Evolutionary conservation across 1,140 invertebrate species (phyloP).

Genomic region (Plectus sambesii): DNA sequence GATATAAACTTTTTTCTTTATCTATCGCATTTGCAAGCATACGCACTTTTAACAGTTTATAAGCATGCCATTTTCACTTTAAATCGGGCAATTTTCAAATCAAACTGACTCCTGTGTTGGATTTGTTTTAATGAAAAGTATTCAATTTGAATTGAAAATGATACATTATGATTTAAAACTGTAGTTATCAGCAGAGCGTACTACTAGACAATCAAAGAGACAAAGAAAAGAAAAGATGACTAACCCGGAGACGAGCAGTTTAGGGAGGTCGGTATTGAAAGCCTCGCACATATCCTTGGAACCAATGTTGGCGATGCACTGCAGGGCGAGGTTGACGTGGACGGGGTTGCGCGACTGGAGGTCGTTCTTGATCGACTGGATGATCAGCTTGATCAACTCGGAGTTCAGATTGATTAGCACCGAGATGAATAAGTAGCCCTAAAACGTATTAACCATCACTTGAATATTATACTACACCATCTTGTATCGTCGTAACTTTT

Average conservation of each 20-base stretch:
- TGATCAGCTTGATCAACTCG: constrained; percentile 96
- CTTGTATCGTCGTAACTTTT: not conserved
- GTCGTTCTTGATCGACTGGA: constrained; percentile 99
- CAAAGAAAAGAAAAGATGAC: constrained; percentile 29
- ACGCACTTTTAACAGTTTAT: no score
- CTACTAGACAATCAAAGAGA: constrained; percentile 8
- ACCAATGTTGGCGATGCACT: constrained; percentile 99
- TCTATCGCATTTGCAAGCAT: no score
- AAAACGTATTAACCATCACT: constrained; percentile 44
- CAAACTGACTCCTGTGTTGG: no score
- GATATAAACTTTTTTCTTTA: no score
- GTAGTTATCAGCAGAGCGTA: no score
- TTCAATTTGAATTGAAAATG: not conserved
- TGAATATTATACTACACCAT: constrained; percentile 5
- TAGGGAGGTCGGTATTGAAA: constrained; percentile 93
- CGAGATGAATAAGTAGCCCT: constrained; percentile 98
- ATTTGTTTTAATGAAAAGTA: no score
- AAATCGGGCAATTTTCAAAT: no score
- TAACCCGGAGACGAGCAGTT: constrained; percentile 88
- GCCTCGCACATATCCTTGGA: constrained; percentile 99
- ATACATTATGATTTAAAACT: no score
- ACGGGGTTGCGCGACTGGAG: constrained; percentile 89
- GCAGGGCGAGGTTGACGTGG: constrained; percentile 94
- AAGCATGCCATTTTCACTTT: no score
- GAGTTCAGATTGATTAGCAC: constrained; percentile 97